phyloP scores from a whole-genome alignment of 2,113 vertebrate genomes.

The Pteropus alecto region DNA sequence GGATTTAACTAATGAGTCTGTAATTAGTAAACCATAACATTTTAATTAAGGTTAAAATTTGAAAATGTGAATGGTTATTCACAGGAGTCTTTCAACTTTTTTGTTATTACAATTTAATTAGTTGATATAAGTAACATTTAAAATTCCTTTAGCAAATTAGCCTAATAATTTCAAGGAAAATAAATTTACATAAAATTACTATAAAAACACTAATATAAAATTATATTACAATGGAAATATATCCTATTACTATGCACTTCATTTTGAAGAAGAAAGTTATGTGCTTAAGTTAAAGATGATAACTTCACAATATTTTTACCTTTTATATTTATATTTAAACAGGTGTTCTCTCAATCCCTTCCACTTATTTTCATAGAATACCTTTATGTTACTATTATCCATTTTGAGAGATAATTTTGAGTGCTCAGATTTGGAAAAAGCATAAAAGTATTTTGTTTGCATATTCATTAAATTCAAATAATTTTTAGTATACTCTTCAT shows the following conservation, averaged over 20 bases:
- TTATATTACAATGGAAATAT: background rate
- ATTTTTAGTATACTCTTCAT: background rate
- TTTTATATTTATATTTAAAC: background rate
- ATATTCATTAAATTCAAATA: background rate
- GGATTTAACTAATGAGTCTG: constrained; percentile 73
- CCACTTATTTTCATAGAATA: background rate
- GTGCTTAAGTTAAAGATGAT: background rate
- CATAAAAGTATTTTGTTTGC: background rate
- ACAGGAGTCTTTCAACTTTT: constrained; percentile 64
- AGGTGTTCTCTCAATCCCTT: background rate
- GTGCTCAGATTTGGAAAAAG: background rate
- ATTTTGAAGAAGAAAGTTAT: background rate
- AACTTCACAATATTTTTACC: background rate
- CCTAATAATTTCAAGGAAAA: constrained; percentile 42
- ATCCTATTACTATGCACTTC: background rate
- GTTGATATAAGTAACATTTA: constrained; percentile 72
- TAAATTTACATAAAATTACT: background rate
- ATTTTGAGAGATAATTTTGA: background rate
- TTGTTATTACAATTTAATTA: constrained; percentile 77
- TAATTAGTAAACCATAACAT: constrained; percentile 73
- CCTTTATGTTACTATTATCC: background rate
- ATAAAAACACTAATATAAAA: background rate
- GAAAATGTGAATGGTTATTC: constrained; percentile 74
- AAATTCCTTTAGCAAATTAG: constrained; percentile 26
- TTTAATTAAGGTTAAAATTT: constrained; percentile 80